A percentile compares a stretch with the other conserved stretches of the same genome.
Conservation (phyloP, 37 sponge, comb jelly and placozoan species). For the Eunapius fragilis region DNA sequence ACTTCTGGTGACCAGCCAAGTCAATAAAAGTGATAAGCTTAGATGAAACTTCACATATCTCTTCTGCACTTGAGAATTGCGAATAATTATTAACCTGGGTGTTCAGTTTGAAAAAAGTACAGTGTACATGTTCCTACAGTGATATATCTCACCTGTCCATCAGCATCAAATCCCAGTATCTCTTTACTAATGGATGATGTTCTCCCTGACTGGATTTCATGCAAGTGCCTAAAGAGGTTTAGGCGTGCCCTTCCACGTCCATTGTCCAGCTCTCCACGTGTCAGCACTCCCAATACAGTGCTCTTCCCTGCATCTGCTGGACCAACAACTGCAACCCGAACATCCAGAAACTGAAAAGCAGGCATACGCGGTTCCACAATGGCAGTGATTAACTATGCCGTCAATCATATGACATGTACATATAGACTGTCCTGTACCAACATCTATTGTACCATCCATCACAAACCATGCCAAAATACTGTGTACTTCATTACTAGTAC, state of each 20-base stretch:
- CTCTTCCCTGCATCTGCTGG: conserved; percentile 96
- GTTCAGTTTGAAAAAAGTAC: neutral
- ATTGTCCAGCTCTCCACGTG: conserved; percentile 97
- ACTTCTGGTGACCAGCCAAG: conserved; percentile 97
- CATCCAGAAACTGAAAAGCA: conserved; percentile 82
- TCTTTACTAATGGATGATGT: conserved; percentile 95
- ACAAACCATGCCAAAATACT: too few relatives aligned
- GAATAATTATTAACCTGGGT: conserved; percentile 62
- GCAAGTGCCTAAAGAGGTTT: conserved; percentile 95
- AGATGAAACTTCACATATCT: conserved; percentile 90
- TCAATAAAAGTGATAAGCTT: conserved; percentile 98
- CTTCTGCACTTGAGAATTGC: conserved; percentile 75
- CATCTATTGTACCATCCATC: too few relatives aligned
- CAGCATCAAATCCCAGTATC: conserved; percentile 90
- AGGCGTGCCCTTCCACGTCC: conserved; percentile 93
- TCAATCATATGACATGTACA: neutral
- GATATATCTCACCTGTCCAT: conserved; percentile 75
- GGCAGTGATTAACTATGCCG: too few relatives aligned
- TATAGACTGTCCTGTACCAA: neutral
- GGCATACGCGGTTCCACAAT: too few relatives aligned
- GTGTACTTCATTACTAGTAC: too few relatives aligned
- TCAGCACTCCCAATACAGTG: conserved; percentile 96
- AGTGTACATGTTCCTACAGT: too few relatives aligned
- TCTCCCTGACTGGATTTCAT: conserved; percentile 96
- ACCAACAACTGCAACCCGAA: conserved; percentile 92